Evolutionary conservation across 2,797 vertebrate genomes (phyloP).

Genomic region (Chaetophractus vellerosus): DNA sequence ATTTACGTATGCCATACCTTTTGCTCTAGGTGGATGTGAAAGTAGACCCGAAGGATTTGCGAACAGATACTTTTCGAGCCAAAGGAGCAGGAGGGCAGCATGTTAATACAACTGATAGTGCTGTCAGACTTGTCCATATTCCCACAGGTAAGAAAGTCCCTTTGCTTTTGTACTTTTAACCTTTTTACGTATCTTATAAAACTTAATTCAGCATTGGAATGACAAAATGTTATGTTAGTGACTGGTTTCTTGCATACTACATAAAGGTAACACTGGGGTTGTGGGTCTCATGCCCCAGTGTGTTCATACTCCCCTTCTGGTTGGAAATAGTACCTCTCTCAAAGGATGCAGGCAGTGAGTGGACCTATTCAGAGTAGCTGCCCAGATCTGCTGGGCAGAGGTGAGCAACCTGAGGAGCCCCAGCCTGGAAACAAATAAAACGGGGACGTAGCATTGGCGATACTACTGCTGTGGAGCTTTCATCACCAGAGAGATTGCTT

Average conservation of each 20-base stretch:
- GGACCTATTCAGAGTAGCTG: not conserved
- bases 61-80: constrained; percentile 96
- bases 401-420: not conserved
- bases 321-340: not conserved
- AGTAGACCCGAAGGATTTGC: constrained; percentile 94
- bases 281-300: not conserved
- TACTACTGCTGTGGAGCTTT: not conserved
- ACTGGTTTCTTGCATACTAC: not conserved
- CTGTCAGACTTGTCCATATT: constrained; percentile 95
- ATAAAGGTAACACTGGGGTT: not conserved
- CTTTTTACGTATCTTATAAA: not conserved
- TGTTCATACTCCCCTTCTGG: not conserved
- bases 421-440: not conserved
- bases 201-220: not conserved
- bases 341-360: not conserved
- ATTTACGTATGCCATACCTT: not conserved
- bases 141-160: constrained; percentile 92
- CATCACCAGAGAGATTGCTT: not conserved
- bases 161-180: constrained; percentile 30
- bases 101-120: constrained; percentile 97
- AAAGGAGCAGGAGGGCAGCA: constrained; percentile 97
- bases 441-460: not conserved
- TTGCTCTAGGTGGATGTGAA: constrained; percentile 92
- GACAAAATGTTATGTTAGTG: not conserved
- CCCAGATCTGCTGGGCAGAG: not conserved